phyloP scores from a whole-genome alignment of 2,888 invertebrate species.

The Ommatoiulus sabulosus region DNA sequence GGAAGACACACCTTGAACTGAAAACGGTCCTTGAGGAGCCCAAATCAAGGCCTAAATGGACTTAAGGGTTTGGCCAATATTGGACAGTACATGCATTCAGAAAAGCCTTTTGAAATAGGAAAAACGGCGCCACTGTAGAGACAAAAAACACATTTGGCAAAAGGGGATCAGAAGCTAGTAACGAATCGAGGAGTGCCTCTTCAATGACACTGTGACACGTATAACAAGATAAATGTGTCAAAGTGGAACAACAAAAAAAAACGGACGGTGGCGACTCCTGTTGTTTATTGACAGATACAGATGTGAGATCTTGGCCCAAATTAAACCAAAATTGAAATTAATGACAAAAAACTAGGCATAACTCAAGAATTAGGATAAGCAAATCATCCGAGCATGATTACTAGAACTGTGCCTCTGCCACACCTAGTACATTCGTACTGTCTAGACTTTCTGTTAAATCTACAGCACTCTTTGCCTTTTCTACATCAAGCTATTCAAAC shows the following conservation, averaged over 20 bases:
- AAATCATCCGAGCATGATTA: not conserved
- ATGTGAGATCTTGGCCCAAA: not conserved
- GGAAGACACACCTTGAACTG: not conserved
- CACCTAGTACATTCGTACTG: no score
- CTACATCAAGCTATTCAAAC: no score
- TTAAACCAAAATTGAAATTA: not conserved
- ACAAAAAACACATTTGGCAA: constrained; percentile 16
- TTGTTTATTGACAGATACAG: not conserved
- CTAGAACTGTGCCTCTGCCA: no score
- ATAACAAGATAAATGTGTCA: constrained; percentile 34
- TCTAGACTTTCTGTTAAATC: no score
- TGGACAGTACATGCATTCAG: not conserved
- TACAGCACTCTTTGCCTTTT: no score
- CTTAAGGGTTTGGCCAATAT: constrained; percentile 28
- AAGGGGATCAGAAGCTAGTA: not conserved
- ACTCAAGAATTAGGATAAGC: not conserved
- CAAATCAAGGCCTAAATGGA: constrained; percentile 25
- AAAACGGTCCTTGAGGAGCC: constrained; percentile 24
- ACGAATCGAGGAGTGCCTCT: not conserved
- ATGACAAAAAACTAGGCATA: not conserved
- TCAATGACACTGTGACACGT: constrained; percentile 25
- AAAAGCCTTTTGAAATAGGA: constrained; percentile 23
- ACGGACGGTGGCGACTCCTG: not conserved
- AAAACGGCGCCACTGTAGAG: constrained; percentile 24
- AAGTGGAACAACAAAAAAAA: not conserved